These are phyloP conservation scores for Stenchaetothrips biformis DNA, from an alignment of 2,888 invertebrate species.

Conservation along the genomic window DNA sequence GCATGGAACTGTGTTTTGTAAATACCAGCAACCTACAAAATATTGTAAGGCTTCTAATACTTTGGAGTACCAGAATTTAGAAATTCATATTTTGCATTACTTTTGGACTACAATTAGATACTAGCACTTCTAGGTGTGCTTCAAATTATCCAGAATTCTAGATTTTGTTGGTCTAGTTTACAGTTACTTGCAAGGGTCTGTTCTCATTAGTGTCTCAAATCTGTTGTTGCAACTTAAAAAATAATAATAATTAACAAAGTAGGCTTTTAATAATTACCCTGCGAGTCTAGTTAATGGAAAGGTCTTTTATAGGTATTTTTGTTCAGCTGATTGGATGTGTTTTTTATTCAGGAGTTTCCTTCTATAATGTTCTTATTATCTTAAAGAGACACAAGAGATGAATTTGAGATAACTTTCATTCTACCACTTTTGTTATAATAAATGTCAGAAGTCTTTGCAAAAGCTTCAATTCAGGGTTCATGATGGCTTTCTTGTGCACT, in stretches of 20 bases:
- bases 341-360: too few relatives aligned
- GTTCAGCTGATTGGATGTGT: too few relatives aligned
- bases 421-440: not conserved
- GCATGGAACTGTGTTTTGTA: constrained; percentile 19
- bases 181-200: not conserved
- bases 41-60: not conserved
- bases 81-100: not conserved
- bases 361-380: too few relatives aligned
- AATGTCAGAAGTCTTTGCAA: not conserved
- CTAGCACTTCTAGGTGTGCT: not conserved
- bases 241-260: not conserved
- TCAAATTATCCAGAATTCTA: not conserved
- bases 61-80: not conserved
- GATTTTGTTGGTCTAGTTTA: not conserved
- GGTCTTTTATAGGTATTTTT: too few relatives aligned
- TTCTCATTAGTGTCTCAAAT: not conserved
- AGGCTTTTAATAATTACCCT: not conserved
- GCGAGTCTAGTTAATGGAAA: not conserved
- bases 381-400: constrained; percentile 23
- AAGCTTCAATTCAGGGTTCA: not conserved
- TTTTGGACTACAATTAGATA: not conserved
- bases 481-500: constrained; percentile 27
- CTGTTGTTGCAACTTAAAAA: too few relatives aligned
- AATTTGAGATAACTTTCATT: constrained; percentile 6
- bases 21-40: not conserved